These are phyloP conservation scores for Lordiphosa mommai DNA, from an alignment of 1,140 invertebrate genomes.

Conservation along the genomic window DNA sequence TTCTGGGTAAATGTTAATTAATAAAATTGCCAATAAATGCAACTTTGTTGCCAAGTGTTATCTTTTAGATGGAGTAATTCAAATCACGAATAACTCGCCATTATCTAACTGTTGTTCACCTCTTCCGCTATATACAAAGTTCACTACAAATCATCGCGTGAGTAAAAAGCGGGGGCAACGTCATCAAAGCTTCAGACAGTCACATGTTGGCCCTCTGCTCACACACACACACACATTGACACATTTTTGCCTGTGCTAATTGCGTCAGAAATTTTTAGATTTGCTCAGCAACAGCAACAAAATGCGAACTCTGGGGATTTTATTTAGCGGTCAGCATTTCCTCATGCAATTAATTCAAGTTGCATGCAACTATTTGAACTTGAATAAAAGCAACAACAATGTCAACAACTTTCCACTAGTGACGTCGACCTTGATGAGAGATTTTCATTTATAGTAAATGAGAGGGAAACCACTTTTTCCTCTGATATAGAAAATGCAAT, in stretches of 20 bases:
- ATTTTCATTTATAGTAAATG: constrained; percentile 23
- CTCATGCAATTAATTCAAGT: constrained; percentile 31
- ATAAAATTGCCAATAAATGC: not conserved
- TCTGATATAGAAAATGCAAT: constrained; percentile 41
- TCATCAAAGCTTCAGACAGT: constrained; percentile 50
- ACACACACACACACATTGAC: constrained; percentile 1
- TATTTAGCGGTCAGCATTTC: constrained; percentile 42
- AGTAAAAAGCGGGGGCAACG: constrained; percentile 26
- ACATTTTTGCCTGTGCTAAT: constrained; percentile 13
- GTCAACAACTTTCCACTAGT: constrained; percentile 18
- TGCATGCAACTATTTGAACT: constrained; percentile 66
- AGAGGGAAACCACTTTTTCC: constrained; percentile 43
- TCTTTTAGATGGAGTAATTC: constrained; percentile 6
- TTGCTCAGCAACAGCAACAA: constrained; percentile 49
- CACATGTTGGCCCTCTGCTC: constrained; percentile 52
- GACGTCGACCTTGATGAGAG: constrained; percentile 37
- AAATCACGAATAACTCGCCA: not conserved
- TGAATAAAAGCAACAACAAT: constrained; percentile 53
- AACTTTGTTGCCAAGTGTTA: constrained; percentile 3
- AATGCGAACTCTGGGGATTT: constrained; percentile 31
- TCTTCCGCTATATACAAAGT: constrained; percentile 12
- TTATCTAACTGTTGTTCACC: constrained; percentile 53
- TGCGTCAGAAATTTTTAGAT: constrained; percentile 35
- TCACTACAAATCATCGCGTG: constrained; percentile 18
- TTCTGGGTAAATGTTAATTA: not conserved